Evolutionary conservation across 2,797 vertebrate genomes (phyloP), one percentile per base, ranked within the genome.

Genomic region (Cynopterus sphinx): DNA sequence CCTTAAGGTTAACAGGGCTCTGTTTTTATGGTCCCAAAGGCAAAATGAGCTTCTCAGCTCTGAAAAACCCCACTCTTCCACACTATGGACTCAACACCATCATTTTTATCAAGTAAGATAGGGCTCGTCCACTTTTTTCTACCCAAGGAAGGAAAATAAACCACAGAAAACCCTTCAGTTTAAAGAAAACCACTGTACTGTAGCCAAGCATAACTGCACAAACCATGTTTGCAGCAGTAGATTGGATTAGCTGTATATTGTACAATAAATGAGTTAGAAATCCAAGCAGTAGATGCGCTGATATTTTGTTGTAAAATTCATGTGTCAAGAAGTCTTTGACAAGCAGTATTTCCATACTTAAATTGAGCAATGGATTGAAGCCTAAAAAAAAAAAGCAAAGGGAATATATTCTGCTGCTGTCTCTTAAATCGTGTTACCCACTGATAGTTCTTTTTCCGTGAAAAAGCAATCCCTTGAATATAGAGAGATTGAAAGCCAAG

Each of bases 301-400:
- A 77, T 97, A 33, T 92, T 91, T 96, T 96, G 95, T 96, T 93
- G 67, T 95, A 71, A 97, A 98, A 98, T 97, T 97, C 94, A 28
- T 95, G 73, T 97, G 98, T 97, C 97, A 97, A 93, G 95, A 97
- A 97, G 91, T 96, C 97, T 98, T 97, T 98, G 97, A 97, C 98
- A 98, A 98, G 97, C 86, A 82, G 90, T 96, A 98, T 98, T 98
- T 98, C 98, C 97, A 97, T 98, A 96, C 96, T 98, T 98, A 97
- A 98, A 98, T 95, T 98, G 98, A 98, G 86, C 95, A 94, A 97
- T 75, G 85, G 92, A 98, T 98, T 97, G 97, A 98, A 96, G 73
- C 82, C 96, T 89, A 90, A 94, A 95, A 96, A 94, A 95, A 96
- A 67, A 84, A 71, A 51, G 31, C 31, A 75, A 92, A 95, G 75